Conservation (phyloP, 2,113 vertebrate species). For the Colius striatus region DNA sequence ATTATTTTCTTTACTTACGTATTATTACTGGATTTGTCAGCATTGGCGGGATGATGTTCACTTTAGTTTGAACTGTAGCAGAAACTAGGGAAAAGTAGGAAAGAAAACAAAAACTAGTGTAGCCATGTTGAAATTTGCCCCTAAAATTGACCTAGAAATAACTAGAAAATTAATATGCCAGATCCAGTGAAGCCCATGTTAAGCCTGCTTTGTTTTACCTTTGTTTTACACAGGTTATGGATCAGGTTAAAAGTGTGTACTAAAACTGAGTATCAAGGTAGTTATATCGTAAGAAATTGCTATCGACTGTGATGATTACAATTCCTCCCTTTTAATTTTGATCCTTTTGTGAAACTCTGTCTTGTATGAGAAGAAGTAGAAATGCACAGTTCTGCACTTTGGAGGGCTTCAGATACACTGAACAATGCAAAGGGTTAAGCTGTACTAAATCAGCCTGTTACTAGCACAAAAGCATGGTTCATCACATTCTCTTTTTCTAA, state of each 20-base stretch:
- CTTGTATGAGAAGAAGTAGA: neutral
- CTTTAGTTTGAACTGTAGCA: neutral
- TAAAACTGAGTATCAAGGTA: neutral
- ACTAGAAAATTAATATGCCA: neutral
- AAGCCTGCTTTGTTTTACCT: neutral
- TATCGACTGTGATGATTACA: neutral
- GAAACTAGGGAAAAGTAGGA: neutral
- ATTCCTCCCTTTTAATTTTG: neutral
- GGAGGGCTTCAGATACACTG: neutral
- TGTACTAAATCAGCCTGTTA: neutral
- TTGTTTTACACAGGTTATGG: neutral
- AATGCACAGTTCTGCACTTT: neutral
- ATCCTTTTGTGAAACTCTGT: neutral
- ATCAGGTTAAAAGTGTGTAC: neutral
- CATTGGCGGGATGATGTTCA: conserved; percentile 45
- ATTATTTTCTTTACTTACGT: conserved; percentile 38
- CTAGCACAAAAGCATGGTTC: neutral
- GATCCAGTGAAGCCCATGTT: neutral
- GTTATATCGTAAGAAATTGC: neutral
- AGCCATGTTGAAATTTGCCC: neutral
- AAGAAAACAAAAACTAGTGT: neutral
- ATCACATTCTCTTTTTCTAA: neutral
- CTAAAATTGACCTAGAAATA: neutral
- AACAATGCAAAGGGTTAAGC: neutral
- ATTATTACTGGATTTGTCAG: conserved; percentile 39